Evolutionary conservation across 2,113 vertebrate species (phyloP).

Genomic region (Microcebus jonahi): DNA sequence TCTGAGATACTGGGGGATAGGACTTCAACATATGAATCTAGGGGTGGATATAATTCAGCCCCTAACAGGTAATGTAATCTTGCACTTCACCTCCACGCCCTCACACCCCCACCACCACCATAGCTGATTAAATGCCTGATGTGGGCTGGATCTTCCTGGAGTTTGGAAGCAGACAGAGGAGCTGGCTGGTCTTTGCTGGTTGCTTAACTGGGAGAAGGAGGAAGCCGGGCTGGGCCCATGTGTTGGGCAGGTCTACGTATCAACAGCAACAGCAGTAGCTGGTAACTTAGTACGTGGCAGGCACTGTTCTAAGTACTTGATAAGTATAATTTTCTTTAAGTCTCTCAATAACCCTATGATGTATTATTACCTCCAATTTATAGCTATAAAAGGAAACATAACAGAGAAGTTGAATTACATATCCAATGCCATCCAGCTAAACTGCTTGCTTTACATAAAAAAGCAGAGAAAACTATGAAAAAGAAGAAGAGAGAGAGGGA

Average conservation of each 20-base stretch:
- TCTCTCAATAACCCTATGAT: not conserved
- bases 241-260: not conserved
- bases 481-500: rapidly evolving
- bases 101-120: rapidly evolving
- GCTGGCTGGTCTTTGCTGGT: not conserved
- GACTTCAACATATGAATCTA: not conserved
- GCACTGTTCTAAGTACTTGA: not conserved
- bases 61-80: not conserved
- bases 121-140: no score
- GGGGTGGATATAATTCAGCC: not conserved
- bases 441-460: not conserved
- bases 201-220: not conserved
- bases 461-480: not conserved
- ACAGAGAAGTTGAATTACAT: not conserved
- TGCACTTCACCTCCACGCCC: no score
- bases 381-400: not conserved
- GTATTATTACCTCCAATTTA: not conserved
- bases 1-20: not conserved
- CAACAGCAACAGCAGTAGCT: no score
- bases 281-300: rapidly evolving
- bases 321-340: not conserved
- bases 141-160: not conserved
- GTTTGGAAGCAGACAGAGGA: not conserved
- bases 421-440: not conserved
- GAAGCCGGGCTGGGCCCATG: no score